A percentile compares a stretch with the other conserved stretches of the same genome.
phyloP scores from a whole-genome alignment of 2,888 invertebrate genomes.

The Spicauda simplicius region DNA sequence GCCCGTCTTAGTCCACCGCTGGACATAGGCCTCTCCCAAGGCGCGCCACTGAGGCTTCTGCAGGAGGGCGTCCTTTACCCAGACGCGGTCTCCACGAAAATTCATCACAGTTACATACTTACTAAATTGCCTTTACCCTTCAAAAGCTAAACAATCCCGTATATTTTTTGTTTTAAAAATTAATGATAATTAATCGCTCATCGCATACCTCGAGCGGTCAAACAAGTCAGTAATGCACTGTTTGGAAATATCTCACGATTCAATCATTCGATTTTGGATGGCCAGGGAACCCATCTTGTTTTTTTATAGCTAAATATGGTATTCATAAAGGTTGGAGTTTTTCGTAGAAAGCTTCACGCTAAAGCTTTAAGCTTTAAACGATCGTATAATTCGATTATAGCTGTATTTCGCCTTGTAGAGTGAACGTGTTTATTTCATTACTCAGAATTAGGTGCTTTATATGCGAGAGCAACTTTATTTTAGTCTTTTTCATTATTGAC shows the following conservation, averaged over 20 bases:
- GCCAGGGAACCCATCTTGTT: constrained; percentile 35
- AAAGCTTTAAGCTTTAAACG: constrained; percentile 16
- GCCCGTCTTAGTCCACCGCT: no score
- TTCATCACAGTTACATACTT: no score
- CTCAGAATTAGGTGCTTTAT: background rate
- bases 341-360: constrained; percentile 49
- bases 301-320: constrained; percentile 55
- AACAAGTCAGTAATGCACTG: constrained; percentile 49
- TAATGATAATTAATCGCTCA: background rate
- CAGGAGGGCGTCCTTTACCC: no score
- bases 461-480: background rate
- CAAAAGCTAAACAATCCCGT: no score
- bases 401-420: constrained; percentile 8
- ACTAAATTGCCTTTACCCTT: no score
- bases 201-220: background rate
- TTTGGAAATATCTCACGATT: constrained; percentile 57
- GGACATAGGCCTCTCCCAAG: no score
- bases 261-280: constrained; percentile 51
- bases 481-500: no score
- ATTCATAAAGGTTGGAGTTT: constrained; percentile 54
- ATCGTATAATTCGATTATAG: constrained; percentile 37
- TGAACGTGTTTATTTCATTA: constrained; percentile 4
- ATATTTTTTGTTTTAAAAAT: no score
- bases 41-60: no score
- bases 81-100: no score